Evolutionary conservation across 2,797 vertebrate genomes (phyloP).

Genomic region (Crenuchus spilurus): DNA sequence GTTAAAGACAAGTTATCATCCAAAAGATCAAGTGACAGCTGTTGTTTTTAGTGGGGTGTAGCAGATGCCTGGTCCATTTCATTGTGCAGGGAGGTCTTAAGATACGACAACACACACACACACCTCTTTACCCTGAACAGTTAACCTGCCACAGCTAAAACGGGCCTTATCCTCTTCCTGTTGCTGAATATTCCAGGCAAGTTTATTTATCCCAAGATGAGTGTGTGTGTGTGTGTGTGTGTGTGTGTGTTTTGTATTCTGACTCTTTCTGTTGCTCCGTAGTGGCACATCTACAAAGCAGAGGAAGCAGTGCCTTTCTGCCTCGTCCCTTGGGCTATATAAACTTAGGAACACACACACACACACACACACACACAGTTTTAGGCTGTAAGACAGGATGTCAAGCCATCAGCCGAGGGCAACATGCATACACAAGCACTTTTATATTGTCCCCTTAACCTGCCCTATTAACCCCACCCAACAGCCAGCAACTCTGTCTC

Average conservation of each 20-base stretch:
- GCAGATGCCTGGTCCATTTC: no score
- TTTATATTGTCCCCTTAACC: not conserved
- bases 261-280: conserved; percentile 24
- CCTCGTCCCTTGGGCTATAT: not conserved
- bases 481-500: not conserved
- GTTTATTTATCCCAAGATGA: conserved; percentile 72
- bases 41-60: no score
- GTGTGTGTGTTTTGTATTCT: conserved; percentile 66
- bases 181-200: conserved; percentile 68
- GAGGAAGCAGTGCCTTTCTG: conserved; percentile 17
- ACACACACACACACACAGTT: not conserved
- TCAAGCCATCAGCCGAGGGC: no score
- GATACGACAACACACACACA: conserved; percentile 2
- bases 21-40: no score
- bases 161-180: conserved; percentile 72
- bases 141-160: conserved; percentile 65
- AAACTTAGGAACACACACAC: not conserved
- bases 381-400: not conserved
- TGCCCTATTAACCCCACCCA: not conserved
- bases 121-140: conserved; percentile 49
- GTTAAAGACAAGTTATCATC: no score
- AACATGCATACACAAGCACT: not conserved
- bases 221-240: conserved; percentile 56
- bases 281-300: conserved; percentile 14
- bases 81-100: no score